phyloP scores from a whole-genome alignment of 2,888 invertebrate genomes.

The Caradrina kadenii region DNA sequence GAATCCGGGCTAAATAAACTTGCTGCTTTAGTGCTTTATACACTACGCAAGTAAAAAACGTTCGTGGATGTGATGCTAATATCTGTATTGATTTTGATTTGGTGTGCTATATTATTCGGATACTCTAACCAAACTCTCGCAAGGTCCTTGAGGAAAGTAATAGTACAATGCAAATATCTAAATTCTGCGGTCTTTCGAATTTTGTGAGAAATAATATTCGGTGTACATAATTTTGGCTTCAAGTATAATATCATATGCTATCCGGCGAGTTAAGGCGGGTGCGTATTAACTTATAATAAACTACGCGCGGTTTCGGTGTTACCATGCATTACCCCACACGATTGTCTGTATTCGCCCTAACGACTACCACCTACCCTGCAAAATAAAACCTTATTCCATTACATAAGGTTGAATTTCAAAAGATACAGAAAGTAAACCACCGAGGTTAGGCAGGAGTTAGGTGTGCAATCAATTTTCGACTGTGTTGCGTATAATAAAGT shows the following conservation, averaged over 20 bases:
- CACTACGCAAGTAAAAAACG: no score
- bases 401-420: conserved; percentile 24
- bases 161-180: not conserved
- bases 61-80: no score
- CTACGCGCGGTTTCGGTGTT: conserved; percentile 81
- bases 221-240: conserved; percentile 59
- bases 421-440: no score
- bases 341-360: conserved; percentile 64
- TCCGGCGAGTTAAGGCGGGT: conserved; percentile 78
- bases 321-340: conserved; percentile 73
- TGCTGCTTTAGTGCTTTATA: no score
- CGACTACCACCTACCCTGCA: not conserved
- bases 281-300: conserved; percentile 89
- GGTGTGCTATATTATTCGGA: no score
- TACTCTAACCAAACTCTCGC: no score
- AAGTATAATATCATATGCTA: conserved; percentile 72
- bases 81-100: no score
- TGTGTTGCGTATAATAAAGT: not conserved
- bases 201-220: conserved; percentile 30
- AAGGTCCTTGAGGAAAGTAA: no score
- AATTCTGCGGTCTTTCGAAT: conserved; percentile 16
- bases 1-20: no score
- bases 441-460: not conserved
- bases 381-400: conserved; percentile 36
- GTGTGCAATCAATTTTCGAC: conserved; percentile 12